Conservation (phyloP, 2,888 invertebrate species). For the Heteromurus nitidus region DNA sequence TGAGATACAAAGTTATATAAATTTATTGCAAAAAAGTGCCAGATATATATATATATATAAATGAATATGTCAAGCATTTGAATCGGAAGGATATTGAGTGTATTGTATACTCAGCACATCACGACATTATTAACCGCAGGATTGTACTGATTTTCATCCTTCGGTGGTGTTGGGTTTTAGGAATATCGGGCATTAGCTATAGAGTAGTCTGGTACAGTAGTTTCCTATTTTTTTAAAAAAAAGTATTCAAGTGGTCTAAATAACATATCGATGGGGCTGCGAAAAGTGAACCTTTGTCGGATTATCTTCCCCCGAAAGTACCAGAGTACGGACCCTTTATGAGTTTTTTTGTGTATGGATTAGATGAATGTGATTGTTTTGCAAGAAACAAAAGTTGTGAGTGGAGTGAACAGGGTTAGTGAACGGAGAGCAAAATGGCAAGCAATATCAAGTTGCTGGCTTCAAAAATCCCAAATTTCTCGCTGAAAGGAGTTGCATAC, state of each 20-base stretch:
- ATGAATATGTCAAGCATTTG: slow-evolving; percentile 51
- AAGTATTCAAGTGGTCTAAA: not conserved
- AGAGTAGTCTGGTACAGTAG: slow-evolving; percentile 6
- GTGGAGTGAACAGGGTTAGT: no score
- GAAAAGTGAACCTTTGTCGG: not conserved
- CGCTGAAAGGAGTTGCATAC: slow-evolving; percentile 58
- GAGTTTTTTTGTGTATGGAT: slow-evolving; percentile 1
- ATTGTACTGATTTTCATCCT: not conserved
- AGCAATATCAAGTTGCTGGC: slow-evolving; percentile 32
- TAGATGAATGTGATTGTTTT: not conserved
- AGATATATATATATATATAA: no score
- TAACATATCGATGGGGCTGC: slow-evolving; percentile 13
- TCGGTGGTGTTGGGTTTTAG: not conserved
- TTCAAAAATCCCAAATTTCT: slow-evolving; percentile 48
- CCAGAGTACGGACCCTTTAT: slow-evolving; percentile 17
- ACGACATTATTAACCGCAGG: not conserved
- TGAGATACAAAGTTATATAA: no score
- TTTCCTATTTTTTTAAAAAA: not conserved
- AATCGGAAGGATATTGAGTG: slow-evolving; percentile 35
- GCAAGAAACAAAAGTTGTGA: no score
- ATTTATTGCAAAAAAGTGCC: no score
- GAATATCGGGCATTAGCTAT: not conserved
- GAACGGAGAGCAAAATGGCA: slow-evolving; percentile 32
- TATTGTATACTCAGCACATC: not conserved
- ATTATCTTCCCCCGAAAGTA: not conserved